Evolutionary conservation across 2,113 vertebrate genomes (phyloP).

Genomic region (Gulo gulo): DNA sequence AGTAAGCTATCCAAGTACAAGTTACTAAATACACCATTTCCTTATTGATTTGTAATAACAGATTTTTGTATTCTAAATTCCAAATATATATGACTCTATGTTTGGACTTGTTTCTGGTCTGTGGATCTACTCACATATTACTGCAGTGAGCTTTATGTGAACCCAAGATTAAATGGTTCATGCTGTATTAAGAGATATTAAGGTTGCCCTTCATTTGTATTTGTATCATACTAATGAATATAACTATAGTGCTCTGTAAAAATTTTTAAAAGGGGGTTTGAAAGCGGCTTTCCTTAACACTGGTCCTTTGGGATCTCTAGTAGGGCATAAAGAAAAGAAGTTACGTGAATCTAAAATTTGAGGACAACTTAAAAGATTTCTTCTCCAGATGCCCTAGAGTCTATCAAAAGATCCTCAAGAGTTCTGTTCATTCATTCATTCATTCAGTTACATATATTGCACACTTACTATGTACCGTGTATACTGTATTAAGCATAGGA

Average conservation of each 20-base stretch:
- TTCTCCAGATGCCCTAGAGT: background rate
- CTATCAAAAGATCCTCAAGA: background rate
- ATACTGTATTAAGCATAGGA: background rate
- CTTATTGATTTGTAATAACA: background rate
- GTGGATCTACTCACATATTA: background rate
- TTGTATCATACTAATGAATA: background rate
- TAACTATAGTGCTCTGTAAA: background rate
- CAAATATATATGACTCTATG: background rate
- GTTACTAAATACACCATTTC: background rate
- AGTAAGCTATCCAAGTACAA: background rate
- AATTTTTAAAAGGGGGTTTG: background rate
- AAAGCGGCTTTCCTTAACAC: background rate
- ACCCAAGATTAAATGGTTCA: background rate
- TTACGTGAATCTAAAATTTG: background rate
- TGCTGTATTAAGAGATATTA: background rate
- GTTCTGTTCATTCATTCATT: background rate
- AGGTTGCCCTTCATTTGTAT: background rate
- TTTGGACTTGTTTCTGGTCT: background rate
- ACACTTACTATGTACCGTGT: background rate
- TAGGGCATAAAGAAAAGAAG: background rate
- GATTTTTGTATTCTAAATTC: background rate
- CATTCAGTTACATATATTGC: background rate
- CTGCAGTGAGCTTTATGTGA: background rate
- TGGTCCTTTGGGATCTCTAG: background rate
- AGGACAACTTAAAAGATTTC: background rate